These are phyloP conservation scores for Nomada ruficornis DNA, from an alignment of 2,888 invertebrate species.

Conservation along the genomic window DNA sequence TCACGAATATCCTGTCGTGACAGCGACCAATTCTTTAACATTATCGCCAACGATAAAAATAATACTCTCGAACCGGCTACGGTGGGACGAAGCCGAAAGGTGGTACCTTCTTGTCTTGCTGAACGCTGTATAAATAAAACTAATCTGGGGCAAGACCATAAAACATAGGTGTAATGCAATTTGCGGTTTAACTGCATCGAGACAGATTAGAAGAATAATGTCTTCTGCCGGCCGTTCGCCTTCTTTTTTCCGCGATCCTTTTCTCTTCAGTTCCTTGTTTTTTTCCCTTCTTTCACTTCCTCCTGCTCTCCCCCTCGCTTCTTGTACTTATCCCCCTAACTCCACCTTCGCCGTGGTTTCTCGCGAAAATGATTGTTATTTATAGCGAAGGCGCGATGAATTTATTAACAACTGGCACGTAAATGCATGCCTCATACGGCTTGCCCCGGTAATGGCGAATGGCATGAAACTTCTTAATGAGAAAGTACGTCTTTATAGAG, in stretches of 20 bases:
- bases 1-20: constrained; percentile 58
- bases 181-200: constrained; percentile 54
- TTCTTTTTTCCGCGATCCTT: constrained; percentile 4
- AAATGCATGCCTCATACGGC: constrained; percentile 69
- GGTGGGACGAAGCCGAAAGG: constrained; percentile 24
- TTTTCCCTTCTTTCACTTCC: constrained; percentile 17
- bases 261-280: constrained; percentile 44
- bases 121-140: constrained; percentile 54
- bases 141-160: constrained; percentile 53
- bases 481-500: constrained; percentile 75
- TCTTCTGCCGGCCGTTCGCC: constrained; percentile 28
- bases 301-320: constrained; percentile 24
- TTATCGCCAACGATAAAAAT: constrained; percentile 55
- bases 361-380: constrained; percentile 70
- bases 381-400: constrained; percentile 70
- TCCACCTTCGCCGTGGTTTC: constrained; percentile 46
- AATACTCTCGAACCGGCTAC: constrained; percentile 14
- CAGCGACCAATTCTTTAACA: constrained; percentile 55
- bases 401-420: constrained; percentile 75
- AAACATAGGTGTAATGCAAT: constrained; percentile 57
- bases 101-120: constrained; percentile 37
- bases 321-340: background rate
- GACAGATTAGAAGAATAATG: constrained; percentile 66
- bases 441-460: constrained; percentile 70
- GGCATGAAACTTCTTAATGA: constrained; percentile 76